phyloP scores from a whole-genome alignment of 2,113 vertebrate genomes.

The Sebastes fasciatus region DNA sequence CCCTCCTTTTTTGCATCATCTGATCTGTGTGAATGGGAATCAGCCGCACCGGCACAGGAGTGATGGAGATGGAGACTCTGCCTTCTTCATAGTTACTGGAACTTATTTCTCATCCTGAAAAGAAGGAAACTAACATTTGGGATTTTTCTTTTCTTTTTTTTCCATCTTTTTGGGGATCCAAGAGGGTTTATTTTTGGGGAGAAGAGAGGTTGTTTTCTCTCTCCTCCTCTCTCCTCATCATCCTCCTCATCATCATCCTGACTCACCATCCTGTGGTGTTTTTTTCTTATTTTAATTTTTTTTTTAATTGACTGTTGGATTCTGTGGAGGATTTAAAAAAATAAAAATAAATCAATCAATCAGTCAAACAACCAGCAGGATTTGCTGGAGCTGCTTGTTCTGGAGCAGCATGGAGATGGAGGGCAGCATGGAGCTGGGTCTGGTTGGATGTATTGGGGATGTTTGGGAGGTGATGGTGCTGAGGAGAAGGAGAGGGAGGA shows the following conservation, averaged over 20 bases:
- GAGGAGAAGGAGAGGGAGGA: constrained; percentile 47
- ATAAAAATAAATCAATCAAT: neutral
- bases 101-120: constrained; percentile 45
- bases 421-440: constrained; percentile 67
- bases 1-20: neutral
- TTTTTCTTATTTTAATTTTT: neutral
- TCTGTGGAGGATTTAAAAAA: constrained; percentile 14
- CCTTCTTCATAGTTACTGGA: constrained; percentile 61
- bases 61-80: constrained; percentile 75
- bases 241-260: constrained; percentile 9
- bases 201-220: constrained; percentile 35
- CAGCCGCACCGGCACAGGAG: constrained; percentile 31
- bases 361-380: neutral
- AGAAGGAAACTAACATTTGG: constrained; percentile 27
- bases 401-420: constrained; percentile 65
- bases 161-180: constrained; percentile 21
- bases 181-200: constrained; percentile 33
- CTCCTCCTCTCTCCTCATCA: neutral
- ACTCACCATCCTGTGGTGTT: neutral
- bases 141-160: constrained; percentile 2
- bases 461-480: constrained; percentile 54
- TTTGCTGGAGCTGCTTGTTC: constrained; percentile 9
- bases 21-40: constrained; percentile 36
- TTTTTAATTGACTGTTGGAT: constrained; percentile 36
- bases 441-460: constrained; percentile 57